Conservation (phyloP, 2,888 invertebrate species). For the Gymnocheta viridis region DNA sequence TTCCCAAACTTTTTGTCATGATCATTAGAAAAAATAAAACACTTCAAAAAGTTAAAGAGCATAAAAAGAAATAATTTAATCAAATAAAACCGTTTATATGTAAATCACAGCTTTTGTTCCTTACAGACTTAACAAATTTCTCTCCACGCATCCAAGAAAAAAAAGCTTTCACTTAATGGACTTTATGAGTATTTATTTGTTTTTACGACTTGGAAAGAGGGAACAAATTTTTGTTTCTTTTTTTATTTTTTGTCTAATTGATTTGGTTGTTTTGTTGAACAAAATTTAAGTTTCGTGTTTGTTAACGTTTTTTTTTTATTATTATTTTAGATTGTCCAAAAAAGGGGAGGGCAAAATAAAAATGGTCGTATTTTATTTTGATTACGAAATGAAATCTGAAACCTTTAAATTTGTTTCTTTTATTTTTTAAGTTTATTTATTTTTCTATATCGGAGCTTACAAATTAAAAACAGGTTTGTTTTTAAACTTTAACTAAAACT, state of each 20-base stretch:
- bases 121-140: slow-evolving; percentile 41
- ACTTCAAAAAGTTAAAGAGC: background rate
- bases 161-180: slow-evolving; percentile 48
- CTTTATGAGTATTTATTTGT: slow-evolving; percentile 13
- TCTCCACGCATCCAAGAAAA: slow-evolving; percentile 3
- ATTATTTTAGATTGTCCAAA: too few relatives aligned
- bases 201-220: background rate
- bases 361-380: slow-evolving; percentile 50
- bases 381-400: slow-evolving; percentile 66
- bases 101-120: slow-evolving; percentile 37
- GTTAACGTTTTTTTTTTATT: slow-evolving; percentile 15
- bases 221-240: background rate
- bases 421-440: slow-evolving; percentile 5
- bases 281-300: slow-evolving; percentile 34
- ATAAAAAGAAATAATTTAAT: background rate
- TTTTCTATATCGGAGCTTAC: slow-evolving; percentile 29
- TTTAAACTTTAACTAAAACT: slow-evolving; percentile 39
- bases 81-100: slow-evolving; percentile 35
- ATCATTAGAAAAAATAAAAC: background rate
- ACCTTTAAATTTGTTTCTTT: slow-evolving; percentile 42
- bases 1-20: slow-evolving; percentile 2
- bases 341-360: slow-evolving; percentile 44
- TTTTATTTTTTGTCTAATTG: slow-evolving; percentile 1
- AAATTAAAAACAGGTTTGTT: slow-evolving; percentile 63
- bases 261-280: slow-evolving; percentile 15